A percentile compares a stretch with the other conserved stretches of the same genome.
These are phyloP conservation scores for Oryzias curvinotus DNA, from an alignment of 2,113 vertebrate genomes.

Conservation along the genomic window DNA sequence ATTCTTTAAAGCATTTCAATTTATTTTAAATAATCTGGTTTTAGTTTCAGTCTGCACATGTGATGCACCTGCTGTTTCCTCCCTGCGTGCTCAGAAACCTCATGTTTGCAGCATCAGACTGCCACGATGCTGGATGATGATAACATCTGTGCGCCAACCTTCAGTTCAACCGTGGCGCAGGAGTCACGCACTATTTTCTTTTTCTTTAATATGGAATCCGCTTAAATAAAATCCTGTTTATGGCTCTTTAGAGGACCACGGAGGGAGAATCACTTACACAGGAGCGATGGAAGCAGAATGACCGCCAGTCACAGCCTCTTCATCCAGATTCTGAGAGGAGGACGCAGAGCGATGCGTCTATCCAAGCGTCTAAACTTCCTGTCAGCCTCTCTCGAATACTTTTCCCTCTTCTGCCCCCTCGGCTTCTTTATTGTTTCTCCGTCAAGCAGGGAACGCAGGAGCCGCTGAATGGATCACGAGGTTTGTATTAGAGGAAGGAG, in stretches of 20 bases:
- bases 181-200: constrained; percentile 8
- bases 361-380: constrained; percentile 64
- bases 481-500: constrained; percentile 69
- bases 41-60: constrained; percentile 13
- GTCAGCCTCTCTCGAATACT: constrained; percentile 55
- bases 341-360: constrained; percentile 49
- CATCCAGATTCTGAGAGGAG: constrained; percentile 51
- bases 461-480: constrained; percentile 74
- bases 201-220: neutral
- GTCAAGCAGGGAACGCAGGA: constrained; percentile 51
- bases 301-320: constrained; percentile 62
- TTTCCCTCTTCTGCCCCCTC: constrained; percentile 32
- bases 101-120: constrained; percentile 20
- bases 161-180: constrained; percentile 21
- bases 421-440: constrained; percentile 29
- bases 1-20: constrained; percentile 24
- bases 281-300: constrained; percentile 62
- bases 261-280: constrained; percentile 71
- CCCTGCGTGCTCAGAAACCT: neutral
- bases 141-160: constrained; percentile 35
- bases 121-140: constrained; percentile 26
- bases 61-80: constrained; percentile 16
- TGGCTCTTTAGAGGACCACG: too few relatives aligned
- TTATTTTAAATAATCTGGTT: constrained; percentile 10
- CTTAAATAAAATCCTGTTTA: too few relatives aligned